Base-by-base conservation (phyloP, 2,113 vertebrate genomes). In the Menidia beryllina region DNA sequence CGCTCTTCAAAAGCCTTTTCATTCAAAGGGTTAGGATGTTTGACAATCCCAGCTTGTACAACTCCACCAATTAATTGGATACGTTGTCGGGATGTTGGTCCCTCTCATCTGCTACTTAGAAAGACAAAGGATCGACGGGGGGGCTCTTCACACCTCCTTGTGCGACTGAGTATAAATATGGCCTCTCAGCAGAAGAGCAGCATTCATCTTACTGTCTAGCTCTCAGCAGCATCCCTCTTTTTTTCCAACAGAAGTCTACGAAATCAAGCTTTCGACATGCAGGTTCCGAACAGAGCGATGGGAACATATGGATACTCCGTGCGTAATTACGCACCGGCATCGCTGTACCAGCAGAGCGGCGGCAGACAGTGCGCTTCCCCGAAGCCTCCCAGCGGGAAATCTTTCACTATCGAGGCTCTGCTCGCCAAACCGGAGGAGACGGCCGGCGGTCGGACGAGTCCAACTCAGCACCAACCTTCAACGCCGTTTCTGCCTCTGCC, bases 31-130 rank as follows among this genome's bases (percentile, higher is more conserved):
- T 85, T 77, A 91, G 90, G 89, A 91, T 93, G 89, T 92, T 93
- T 94, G 92, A 93, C 93, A 93, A 89, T 86, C 92, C 82, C 91
- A 90, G 91, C 88, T 92, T 94, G 92, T 91, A 91, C 87, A 85
- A 90, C 90, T 93, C 87, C 90, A 86, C 91, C 93, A 91, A 93
- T 94, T 94, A 94, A 94, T 94, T 93, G 92, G 91, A 94, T 91
- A 86, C 89, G 87, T 92, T 91, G 90, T 92, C 81, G 90, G 86
- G 88, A 91, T 91, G 88, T 91, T 92, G 89, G 80, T 73, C 89
- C 86, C 91, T 91, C 93, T 93, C 91, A 93, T 91, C 89, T 91
- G 86, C 83, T 89, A 69, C 90, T 90, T 89, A 90, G 82, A 91
- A 92, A 91, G 91, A 94, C 89, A 92, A 93, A 89, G 66, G 71